Conservation (phyloP, 1,140 invertebrate species). For the Euborellia annulipes region DNA sequence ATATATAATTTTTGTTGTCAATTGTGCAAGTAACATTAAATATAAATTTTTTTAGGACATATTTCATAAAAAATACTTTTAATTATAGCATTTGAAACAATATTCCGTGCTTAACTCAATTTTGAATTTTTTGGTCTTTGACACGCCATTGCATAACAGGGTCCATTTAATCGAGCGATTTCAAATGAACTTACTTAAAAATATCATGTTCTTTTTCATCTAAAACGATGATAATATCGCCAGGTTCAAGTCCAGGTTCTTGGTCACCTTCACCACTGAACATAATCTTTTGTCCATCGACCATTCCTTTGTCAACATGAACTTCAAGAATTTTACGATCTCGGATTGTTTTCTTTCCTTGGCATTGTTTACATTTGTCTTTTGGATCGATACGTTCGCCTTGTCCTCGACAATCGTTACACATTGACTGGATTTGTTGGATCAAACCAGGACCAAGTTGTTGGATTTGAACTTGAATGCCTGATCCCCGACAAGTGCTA, state of each 20-base stretch:
- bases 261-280: conserved; percentile 96
- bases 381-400: conserved; percentile 76
- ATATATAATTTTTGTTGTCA: too few species aligned
- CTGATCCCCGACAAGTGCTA: conserved; percentile 69
- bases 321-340: conserved; percentile 95
- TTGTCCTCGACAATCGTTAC: conserved; percentile 72
- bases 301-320: conserved; percentile 96
- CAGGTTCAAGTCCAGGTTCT: conserved; percentile 82
- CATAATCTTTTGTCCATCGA: conserved; percentile 88
- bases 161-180: too few species aligned
- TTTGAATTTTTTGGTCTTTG: too few species aligned
- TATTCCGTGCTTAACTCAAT: too few species aligned
- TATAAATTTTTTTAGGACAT: neutral
- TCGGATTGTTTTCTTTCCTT: conserved; percentile 77
- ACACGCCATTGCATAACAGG: too few species aligned
- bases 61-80: conserved; percentile 4
- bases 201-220: conserved; percentile 88
- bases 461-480: conserved; percentile 81
- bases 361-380: conserved; percentile 84
- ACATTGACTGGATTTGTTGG: conserved; percentile 87
- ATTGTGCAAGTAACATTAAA: too few species aligned
- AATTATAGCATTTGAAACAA: neutral
- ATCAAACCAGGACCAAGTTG: conserved; percentile 91
- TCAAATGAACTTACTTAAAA: conserved; percentile 45
- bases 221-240: conserved; percentile 94